Evolutionary conservation across 2,888 invertebrate genomes (phyloP), one percentile per base, ranked within the genome.

Genomic region (Seladonia tumulorum): DNA sequence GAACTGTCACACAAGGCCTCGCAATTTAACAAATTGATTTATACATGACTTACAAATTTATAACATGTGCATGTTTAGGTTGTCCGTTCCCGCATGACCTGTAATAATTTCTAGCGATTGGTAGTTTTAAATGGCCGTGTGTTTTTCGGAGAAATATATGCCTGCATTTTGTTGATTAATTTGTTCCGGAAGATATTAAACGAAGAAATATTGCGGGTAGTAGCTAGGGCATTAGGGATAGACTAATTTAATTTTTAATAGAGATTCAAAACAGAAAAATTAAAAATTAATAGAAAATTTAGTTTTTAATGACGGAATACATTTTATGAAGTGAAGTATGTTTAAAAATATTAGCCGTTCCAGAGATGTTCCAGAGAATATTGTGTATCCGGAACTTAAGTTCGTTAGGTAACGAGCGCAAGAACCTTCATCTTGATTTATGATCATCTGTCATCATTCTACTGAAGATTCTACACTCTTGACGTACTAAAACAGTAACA

Each of bases 381-480:
- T 49, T 18, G 29, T 29, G 29, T 63, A 63, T 63, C 63, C 16
- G 16, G 63, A 63, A 16, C 29, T 63, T 25, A 29, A 29, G 63
- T 29, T 63, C 5, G 63, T 63, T 63, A 63, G 63, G 63, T 63
- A 63, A 63, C 29, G 29, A 63, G 25, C 29, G 7, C 16, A 16
- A 29, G 25, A 29, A 63, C 63, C 63, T 63, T 63, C 63, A 63
- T 63, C 63, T 63, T 63, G 63, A 63, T 63, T 63, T 63, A 63
- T 63, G 29, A 63, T 7, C 29, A 29, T 16, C 29, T 63, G 29
- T 63, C 29, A 29, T 29, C 25, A 25, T 60, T 60, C 25, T 60
- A 5, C 25, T 25, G 60, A 10, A 25, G 25, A 25, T 60, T 60
- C 25, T 29, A 29, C 0, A 29, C 16, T 63, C 63, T 63, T 29